These are phyloP conservation scores for Schizotus pectinicornis DNA, from an alignment of 2,888 invertebrate species.

Conservation along the genomic window DNA sequence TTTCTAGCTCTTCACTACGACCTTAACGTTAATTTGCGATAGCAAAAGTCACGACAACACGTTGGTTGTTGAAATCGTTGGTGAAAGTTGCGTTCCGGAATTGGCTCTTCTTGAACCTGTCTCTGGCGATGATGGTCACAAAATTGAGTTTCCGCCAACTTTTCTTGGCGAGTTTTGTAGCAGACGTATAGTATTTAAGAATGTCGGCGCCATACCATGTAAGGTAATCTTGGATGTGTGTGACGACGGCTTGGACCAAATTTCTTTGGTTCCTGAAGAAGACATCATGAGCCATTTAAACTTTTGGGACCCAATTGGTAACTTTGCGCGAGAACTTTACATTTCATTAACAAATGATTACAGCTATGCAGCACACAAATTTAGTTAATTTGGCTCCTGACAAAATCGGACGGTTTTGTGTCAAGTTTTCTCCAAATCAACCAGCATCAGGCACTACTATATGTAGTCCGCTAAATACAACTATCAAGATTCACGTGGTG, in stretches of 20 bases:
- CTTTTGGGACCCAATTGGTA: slow-evolving; percentile 29
- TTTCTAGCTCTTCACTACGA: slow-evolving; percentile 30
- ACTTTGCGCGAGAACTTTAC: slow-evolving; percentile 12
- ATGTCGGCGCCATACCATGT: slow-evolving; percentile 54
- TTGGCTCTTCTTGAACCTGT: slow-evolving; percentile 53
- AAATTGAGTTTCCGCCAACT: slow-evolving; percentile 53
- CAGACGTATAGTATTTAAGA: slow-evolving; percentile 51
- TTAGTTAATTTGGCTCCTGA: slow-evolving; percentile 46
- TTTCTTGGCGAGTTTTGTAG: slow-evolving; percentile 41
- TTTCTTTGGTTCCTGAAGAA: slow-evolving; percentile 31
- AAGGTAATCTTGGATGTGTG: slow-evolving; percentile 55
- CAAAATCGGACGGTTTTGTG: slow-evolving; percentile 45
- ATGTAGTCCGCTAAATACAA: too few relatives aligned
- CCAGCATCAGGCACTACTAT: slow-evolving; percentile 41
- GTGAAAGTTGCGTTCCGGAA: slow-evolving; percentile 59
- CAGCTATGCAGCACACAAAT: slow-evolving; percentile 34
- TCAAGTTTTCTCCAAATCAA: slow-evolving; percentile 51
- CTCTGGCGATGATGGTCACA: slow-evolving; percentile 34
- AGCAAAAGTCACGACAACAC: background rate
- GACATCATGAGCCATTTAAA: slow-evolving; percentile 29
- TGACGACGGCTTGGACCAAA: slow-evolving; percentile 40
- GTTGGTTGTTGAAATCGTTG: slow-evolving; percentile 50
- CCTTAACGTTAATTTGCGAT: slow-evolving; percentile 6
- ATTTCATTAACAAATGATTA: slow-evolving; percentile 11
- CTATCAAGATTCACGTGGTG: slow-evolving; percentile 57